Evolutionary conservation across 2,888 invertebrate genomes (phyloP).

Genomic region (Aelia acuminata): DNA sequence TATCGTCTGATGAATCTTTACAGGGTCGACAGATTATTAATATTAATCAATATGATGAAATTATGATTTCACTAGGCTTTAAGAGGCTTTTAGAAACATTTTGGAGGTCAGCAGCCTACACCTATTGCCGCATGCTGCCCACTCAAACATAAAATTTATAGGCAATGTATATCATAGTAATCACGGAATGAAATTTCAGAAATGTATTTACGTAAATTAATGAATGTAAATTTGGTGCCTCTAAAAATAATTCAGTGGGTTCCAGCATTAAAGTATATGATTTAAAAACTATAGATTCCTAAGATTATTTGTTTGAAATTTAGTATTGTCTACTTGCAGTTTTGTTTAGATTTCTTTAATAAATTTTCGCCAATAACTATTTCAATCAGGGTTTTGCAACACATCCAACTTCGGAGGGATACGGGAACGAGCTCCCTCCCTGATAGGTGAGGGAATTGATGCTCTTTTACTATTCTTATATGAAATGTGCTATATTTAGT

Average conservation of each 20-base stretch:
- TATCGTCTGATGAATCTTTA: background rate
- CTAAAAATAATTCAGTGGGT: background rate
- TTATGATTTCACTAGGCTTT: slow-evolving; percentile 13
- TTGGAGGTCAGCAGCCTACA: background rate
- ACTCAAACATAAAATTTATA: background rate
- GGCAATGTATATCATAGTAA: background rate
- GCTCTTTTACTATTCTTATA: too few species aligned
- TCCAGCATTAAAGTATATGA: background rate
- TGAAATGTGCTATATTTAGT: too few species aligned
- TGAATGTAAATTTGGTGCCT: background rate
- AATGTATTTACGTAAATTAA: background rate
- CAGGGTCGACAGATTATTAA: background rate
- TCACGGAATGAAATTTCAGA: background rate
- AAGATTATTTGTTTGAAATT: background rate
- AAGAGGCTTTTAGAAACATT: slow-evolving; percentile 9
- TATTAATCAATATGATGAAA: slow-evolving; percentile 35
- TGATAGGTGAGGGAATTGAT: too few species aligned
- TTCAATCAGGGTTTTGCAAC: background rate
- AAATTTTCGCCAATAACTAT: background rate
- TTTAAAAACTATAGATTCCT: background rate
- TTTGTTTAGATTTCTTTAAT: background rate
- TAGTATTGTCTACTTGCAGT: background rate
- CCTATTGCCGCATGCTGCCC: background rate
- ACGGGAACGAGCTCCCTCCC: too few species aligned
- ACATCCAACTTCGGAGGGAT: too few species aligned